A percentile compares a stretch with the other conserved stretches of the same genome.
Conservation (phyloP, 2,888 invertebrate genomes). For the Heliothis peltigera region DNA sequence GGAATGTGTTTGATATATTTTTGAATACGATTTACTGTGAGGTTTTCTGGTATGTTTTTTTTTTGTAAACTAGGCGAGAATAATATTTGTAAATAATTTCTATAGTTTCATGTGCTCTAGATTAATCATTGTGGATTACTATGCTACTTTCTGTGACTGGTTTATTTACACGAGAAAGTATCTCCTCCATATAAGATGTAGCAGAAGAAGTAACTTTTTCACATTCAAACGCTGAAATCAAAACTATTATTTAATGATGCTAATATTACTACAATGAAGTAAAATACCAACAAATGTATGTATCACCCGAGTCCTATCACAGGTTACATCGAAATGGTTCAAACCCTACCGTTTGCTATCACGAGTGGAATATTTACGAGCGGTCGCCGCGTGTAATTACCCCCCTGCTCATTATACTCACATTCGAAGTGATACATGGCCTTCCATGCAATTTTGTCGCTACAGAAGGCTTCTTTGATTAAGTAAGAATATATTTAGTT, state of each 20-base stretch:
- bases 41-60: too few species aligned
- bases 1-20: not conserved
- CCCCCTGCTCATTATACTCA: slow-evolving; percentile 69
- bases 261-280: not conserved
- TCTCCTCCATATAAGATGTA: too few species aligned
- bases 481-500: not conserved
- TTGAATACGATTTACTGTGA: too few species aligned
- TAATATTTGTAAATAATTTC: too few species aligned
- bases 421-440: slow-evolving; percentile 71
- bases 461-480: slow-evolving; percentile 31
- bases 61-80: too few species aligned
- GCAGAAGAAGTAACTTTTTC: too few species aligned
- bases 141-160: too few species aligned
- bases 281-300: not conserved
- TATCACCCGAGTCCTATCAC: slow-evolving; percentile 5
- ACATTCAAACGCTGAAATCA: not conserved
- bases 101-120: too few species aligned
- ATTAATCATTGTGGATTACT: too few species aligned
- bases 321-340: slow-evolving; percentile 26
- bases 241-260: not conserved
- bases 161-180: too few species aligned
- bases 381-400: slow-evolving; percentile 59
- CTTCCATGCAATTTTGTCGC: slow-evolving; percentile 8
- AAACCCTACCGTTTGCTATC: slow-evolving; percentile 41
- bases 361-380: slow-evolving; percentile 58